Base-by-base conservation (phyloP, 2,113 vertebrate genomes). In the Leptobrachium ailaonicum region DNA sequence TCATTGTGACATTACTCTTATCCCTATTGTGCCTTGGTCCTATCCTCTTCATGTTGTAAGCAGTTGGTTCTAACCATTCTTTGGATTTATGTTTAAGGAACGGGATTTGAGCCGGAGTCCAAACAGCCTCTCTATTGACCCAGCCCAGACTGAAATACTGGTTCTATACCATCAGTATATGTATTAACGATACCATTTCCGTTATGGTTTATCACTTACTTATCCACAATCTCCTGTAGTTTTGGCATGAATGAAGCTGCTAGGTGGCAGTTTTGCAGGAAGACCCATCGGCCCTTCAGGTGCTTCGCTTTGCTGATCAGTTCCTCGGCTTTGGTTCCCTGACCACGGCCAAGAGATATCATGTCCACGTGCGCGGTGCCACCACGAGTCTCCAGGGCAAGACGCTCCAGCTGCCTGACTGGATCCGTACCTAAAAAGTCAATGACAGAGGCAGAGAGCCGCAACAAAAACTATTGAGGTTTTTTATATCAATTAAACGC, bases 191-290 rank as follows among this genome's bases (percentile, higher is more conserved):
- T 32, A 32, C 20, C 11, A 80, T 20, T 41, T 42, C 45, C 0
- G 4, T 50, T 50, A 5, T 8, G 47, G 47, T 8, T 1, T 4
- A 41, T 40, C 47, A 6, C 88, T 90, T 82, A 92, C 88, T 63
- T 83, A 5, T 90, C 85, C 12, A 91, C 69, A 54, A 90, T 85
- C 2, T 75, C 2, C 32, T 83, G 82, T 1, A 91, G 88, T 6
- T 62, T 82, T 0, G 88, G 88, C 91, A 90, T 87, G 62, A 91
- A 90, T 0, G 86, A 84, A 0, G 83, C 76, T 0, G 88, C 88
- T 0, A 89, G 86, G 67, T 90, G 91, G 81, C 90, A 91, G 79
- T 90, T 90, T 78, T 90, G 87, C 2, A 91, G 87, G 76, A 90
- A 89, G 71, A 88, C 85, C 91, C 90, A 91, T 2, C 84, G 87